Evolutionary conservation across 1,140 invertebrate genomes (phyloP).

Genomic region (Lasioglossum baleicum): DNA sequence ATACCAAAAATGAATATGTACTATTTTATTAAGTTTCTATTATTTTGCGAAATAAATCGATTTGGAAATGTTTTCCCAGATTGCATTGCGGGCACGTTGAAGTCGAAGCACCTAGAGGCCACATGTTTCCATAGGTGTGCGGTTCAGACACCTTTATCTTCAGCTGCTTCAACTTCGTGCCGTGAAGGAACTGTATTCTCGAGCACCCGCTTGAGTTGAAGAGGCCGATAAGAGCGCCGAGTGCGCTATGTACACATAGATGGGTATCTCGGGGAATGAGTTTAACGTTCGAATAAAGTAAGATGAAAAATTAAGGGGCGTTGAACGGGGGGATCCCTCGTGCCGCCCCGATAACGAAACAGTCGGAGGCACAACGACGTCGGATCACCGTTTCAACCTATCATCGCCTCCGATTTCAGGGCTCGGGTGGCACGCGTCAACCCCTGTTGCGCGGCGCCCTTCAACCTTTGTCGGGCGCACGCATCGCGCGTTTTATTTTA

Average conservation of each 20-base stretch:
- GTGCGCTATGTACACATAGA: slow-evolving; percentile 8
- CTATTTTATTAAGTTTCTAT: no score
- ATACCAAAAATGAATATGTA: no score
- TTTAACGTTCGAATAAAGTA: slow-evolving; percentile 34
- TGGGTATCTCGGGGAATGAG: slow-evolving; percentile 8
- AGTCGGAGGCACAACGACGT: slow-evolving; percentile 44
- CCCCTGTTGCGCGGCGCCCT: slow-evolving; percentile 43
- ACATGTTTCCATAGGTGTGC: no score
- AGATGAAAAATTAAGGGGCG: slow-evolving; percentile 40
- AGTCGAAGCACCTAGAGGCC: background rate
- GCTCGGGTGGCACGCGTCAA: slow-evolving; percentile 56
- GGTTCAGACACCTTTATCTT: slow-evolving; percentile 16
- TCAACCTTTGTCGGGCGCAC: slow-evolving; percentile 56
- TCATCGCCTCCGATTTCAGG: slow-evolving; percentile 69
- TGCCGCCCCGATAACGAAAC: slow-evolving; percentile 59
- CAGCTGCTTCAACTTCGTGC: background rate
- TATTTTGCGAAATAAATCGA: no score
- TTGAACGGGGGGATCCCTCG: slow-evolving; percentile 18
- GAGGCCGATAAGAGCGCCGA: background rate
- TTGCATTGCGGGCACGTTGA: background rate
- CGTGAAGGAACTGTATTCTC: background rate
- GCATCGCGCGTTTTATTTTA: slow-evolving; percentile 49
- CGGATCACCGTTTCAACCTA: slow-evolving; percentile 67
- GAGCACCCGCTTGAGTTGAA: background rate
- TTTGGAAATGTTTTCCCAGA: background rate